These are phyloP conservation scores for Arion vulgaris DNA, from an alignment of 1,140 invertebrate genomes.

Conservation along the genomic window DNA sequence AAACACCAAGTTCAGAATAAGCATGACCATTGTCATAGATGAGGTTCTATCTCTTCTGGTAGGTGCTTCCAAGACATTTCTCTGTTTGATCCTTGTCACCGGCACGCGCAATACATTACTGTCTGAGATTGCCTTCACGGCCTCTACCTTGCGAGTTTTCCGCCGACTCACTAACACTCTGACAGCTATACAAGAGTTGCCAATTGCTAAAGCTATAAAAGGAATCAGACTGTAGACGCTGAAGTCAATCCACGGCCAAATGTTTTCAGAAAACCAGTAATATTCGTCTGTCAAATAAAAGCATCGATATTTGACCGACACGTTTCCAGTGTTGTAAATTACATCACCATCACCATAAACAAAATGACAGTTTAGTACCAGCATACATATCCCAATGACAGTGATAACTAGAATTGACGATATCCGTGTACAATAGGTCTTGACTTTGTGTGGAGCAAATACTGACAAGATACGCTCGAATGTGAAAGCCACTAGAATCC, in stretches of 20 bases:
- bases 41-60: conserved; percentile 27
- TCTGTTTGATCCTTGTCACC: neutral
- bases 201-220: conserved; percentile 45
- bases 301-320: conserved; percentile 1
- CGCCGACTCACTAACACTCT: conserved; percentile 31
- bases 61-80: neutral
- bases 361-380: conserved; percentile 51
- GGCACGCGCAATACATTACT: neutral
- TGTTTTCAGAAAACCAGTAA: conserved; percentile 32
- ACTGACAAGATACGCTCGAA: conserved; percentile 56
- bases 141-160: conserved; percentile 11
- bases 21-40: conserved; percentile 51
- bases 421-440: conserved; percentile 40
- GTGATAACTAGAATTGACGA: conserved; percentile 35
- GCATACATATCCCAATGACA: conserved; percentile 29
- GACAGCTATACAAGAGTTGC: conserved; percentile 50
- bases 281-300: conserved; percentile 33
- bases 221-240: conserved; percentile 50
- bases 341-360: conserved; percentile 42
- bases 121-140: neutral
- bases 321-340: neutral
- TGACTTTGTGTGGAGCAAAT: conserved; percentile 47
- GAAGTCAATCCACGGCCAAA: conserved; percentile 57
- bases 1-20: conserved; percentile 50
- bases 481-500: conserved; percentile 59